Evolutionary conservation across 2,113 vertebrate genomes (phyloP).

Genomic region (Oryzias curvinotus): DNA sequence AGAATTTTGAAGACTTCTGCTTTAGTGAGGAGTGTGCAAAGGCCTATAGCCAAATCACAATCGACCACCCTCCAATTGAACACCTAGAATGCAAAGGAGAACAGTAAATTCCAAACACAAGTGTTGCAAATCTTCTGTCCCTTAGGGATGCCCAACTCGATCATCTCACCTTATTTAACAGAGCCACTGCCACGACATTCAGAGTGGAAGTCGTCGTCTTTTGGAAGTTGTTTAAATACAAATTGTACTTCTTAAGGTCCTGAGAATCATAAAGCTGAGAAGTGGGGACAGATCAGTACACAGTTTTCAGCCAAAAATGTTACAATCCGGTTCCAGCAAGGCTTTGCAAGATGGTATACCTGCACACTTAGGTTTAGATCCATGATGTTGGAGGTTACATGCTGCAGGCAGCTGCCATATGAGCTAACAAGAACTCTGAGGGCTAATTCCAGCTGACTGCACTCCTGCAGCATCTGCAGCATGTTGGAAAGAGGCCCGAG

Average conservation of each 20-base stretch:
- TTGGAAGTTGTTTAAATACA: conserved; percentile 72
- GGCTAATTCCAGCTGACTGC: conserved; percentile 88
- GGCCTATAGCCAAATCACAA: conserved; percentile 86
- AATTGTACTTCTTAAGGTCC: conserved; percentile 71
- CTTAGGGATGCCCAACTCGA: conserved; percentile 52
- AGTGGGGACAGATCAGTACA: neutral
- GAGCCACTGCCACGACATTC: conserved; percentile 72
- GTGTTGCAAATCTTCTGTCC: neutral
- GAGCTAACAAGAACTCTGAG: conserved; percentile 79
- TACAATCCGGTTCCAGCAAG: neutral
- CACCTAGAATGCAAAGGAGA: conserved; percentile 73
- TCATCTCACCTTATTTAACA: conserved; percentile 88
- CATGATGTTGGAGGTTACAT: conserved; percentile 82
- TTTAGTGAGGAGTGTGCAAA: conserved; percentile 86
- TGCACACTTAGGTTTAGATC: conserved; percentile 70
- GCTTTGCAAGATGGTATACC: conserved; percentile 31
- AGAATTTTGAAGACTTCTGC: conserved; percentile 83
- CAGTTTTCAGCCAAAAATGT: conserved; percentile 5
- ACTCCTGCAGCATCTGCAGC: conserved; percentile 88
- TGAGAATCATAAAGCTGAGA: conserved; percentile 76
- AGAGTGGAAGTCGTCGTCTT: conserved; percentile 73
- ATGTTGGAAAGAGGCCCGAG: conserved; percentile 76
- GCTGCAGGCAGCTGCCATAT: conserved; percentile 85
- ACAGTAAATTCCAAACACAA: neutral
- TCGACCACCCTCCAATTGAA: conserved; percentile 92